Conservation (phyloP, 35 echinoderm and acorn worm genomes). For the Anneissia japonica region DNA sequence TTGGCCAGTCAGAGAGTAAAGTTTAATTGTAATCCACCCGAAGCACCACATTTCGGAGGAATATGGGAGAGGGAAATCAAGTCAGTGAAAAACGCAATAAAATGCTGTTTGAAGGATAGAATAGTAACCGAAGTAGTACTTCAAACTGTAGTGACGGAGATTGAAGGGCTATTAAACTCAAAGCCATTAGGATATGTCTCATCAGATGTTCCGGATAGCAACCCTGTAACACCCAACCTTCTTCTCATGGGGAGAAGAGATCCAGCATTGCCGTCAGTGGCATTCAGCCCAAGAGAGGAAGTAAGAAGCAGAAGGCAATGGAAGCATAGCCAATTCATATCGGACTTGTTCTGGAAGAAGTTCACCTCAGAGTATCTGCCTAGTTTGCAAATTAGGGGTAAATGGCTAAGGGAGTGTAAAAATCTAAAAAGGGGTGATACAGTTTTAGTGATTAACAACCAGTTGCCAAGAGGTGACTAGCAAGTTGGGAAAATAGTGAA, state of each 20-base stretch:
- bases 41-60: constrained; percentile 23
- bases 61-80: constrained; percentile 17
- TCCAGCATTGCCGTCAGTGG: neutral
- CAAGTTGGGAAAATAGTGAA: constrained; percentile 17
- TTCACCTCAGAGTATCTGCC: constrained; percentile 32
- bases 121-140: neutral
- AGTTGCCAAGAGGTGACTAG: constrained; percentile 26
- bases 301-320: neutral
- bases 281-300: neutral
- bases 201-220: neutral
- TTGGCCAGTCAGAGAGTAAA: constrained; percentile 6
- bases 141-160: neutral
- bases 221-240: constrained; percentile 1
- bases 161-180: neutral
- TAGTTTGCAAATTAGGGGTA: constrained; percentile 19
- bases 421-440: constrained; percentile 16
- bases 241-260: constrained; percentile 4
- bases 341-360: constrained; percentile 41
- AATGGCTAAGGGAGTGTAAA: constrained; percentile 15
- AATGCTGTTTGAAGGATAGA: neutral
- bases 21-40: constrained; percentile 20
- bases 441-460: constrained; percentile 21
- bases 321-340: neutral
- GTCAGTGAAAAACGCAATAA: neutral
- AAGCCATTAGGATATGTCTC: constrained; percentile 3